Base-by-base conservation (phyloP, 1,140 invertebrate genomes). In the Lucilia sericata region DNA sequence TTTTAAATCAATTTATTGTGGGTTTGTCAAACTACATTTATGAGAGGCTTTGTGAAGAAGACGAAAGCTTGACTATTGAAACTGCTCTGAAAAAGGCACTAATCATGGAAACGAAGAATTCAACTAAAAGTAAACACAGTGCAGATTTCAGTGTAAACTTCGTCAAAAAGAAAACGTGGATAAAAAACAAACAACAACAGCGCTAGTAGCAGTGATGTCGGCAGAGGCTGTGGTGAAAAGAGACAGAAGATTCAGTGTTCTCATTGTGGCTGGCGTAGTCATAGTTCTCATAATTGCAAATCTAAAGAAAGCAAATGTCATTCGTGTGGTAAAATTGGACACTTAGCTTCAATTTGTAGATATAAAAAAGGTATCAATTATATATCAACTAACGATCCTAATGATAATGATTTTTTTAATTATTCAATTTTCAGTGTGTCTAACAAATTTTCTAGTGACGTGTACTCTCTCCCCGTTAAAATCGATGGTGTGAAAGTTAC, bases 1-100 rank as follows among this genome's bases (percentile, higher is more conserved):
- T 74, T 42, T 47, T 74, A 74, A 74, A 36, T n/a, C 30, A 83
- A 83, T 83, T 83, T 74, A 42, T 83, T 13, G 65, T 70, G n/a
- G 82, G 82, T 25, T 30, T 65, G 10, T 7, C n/a, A 82, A 19
- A 60, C n/a, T 30, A 19, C 19, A 51, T 82, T 51, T 82, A 55
- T 65, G 81, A 82, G 25, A 21, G 51, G 2, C 2, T 82, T 42
- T 82, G 81, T n/a, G 36, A 36, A 36, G 21, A 82, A 65, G 81
- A 82, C 14, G 81, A 82, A 21, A 65, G 8, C 8, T 19, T 80
- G 21, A 80, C 76, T 21, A 14, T 82, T 19, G 47, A 55, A 65
- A 65, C 8, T 51, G 81, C 81, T 19, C 49, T 60, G 2, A 51
- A 60, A 65, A 82, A 82, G 19, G 49, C 81, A 65, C 19, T 82